Percentiles rank a stretch among this genome's conserved stretches.
These are phyloP conservation scores for Anoplius nigerrimus DNA, from an alignment of 2,888 invertebrate genomes.

Conservation along the genomic window DNA sequence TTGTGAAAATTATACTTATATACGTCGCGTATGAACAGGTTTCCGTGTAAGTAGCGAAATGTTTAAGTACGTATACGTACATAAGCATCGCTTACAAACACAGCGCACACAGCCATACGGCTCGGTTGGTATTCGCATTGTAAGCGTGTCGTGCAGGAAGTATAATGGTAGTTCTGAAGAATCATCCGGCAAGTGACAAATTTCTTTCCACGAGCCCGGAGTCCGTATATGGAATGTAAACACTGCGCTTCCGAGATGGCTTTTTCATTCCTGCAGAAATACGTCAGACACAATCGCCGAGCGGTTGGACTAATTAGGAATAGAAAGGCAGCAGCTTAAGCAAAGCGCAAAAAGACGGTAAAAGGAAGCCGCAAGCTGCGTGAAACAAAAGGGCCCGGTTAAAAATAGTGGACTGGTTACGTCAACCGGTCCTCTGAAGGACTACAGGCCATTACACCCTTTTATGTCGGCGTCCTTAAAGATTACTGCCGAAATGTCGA, in stretches of 20 bases:
- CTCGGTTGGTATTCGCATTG: slow-evolving; percentile 49
- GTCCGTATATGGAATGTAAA: slow-evolving; percentile 38
- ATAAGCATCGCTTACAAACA: slow-evolving; percentile 29
- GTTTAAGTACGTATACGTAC: too few species aligned
- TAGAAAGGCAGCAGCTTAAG: not conserved
- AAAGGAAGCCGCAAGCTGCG: slow-evolving; percentile 26
- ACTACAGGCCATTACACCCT: slow-evolving; percentile 18
- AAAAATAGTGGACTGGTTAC: slow-evolving; percentile 54
- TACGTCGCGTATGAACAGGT: too few species aligned
- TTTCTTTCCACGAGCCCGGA: slow-evolving; percentile 40
- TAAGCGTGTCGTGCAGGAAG: slow-evolving; percentile 39
- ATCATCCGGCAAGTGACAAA: slow-evolving; percentile 44
- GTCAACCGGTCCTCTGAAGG: slow-evolving; percentile 41
- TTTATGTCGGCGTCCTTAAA: slow-evolving; percentile 5
- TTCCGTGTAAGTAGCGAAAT: too few species aligned
- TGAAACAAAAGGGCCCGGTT: slow-evolving; percentile 44
- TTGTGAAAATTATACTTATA: too few species aligned
- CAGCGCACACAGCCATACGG: slow-evolving; percentile 15
- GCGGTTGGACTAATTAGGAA: not conserved
- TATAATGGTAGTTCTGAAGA: slow-evolving; percentile 45
- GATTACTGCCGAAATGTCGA: not conserved
- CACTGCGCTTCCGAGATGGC: slow-evolving; percentile 22
- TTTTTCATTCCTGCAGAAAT: slow-evolving; percentile 32
- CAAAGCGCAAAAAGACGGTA: slow-evolving; percentile 30
- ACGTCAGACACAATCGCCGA: slow-evolving; percentile 20